Percentiles rank a stretch among this genome's conserved stretches.
Evolutionary conservation across 2,113 vertebrate species (phyloP).

Genomic region (Odocoileus hemionus): DNA sequence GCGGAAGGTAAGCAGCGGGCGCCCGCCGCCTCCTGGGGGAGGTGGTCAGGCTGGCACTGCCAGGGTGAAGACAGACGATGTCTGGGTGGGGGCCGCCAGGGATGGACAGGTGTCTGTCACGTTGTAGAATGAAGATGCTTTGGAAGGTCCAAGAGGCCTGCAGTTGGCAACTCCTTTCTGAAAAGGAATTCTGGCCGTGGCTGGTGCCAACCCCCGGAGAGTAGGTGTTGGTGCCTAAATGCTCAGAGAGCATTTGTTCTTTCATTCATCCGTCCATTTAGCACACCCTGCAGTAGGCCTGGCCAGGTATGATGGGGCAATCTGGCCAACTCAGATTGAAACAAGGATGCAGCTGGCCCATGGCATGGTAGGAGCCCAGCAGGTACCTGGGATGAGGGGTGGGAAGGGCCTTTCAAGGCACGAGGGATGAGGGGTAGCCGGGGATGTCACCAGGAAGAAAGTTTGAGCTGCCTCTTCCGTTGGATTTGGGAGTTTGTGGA

Average conservation of each 20-base stretch:
- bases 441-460: neutral
- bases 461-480: neutral
- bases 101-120: neutral
- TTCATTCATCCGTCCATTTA: neutral
- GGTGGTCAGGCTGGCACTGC: neutral
- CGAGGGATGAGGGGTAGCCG: neutral
- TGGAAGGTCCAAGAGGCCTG: neutral
- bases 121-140: neutral
- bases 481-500: neutral
- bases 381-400: neutral
- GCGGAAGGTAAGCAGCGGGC: conserved; percentile 57
- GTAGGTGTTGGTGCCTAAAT: neutral
- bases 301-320: neutral
- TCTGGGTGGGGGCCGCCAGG: neutral
- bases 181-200: neutral
- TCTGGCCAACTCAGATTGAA: neutral
- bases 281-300: neutral
- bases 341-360: neutral
- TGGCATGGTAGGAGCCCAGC: neutral
- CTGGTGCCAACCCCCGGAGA: neutral
- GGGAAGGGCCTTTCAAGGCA: neutral
- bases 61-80: neutral
- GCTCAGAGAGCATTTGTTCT: neutral
- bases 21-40: neutral
- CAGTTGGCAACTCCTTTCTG: neutral